Conservation (phyloP, 2,113 vertebrate species). For the Tangachromis dhanisi region DNA sequence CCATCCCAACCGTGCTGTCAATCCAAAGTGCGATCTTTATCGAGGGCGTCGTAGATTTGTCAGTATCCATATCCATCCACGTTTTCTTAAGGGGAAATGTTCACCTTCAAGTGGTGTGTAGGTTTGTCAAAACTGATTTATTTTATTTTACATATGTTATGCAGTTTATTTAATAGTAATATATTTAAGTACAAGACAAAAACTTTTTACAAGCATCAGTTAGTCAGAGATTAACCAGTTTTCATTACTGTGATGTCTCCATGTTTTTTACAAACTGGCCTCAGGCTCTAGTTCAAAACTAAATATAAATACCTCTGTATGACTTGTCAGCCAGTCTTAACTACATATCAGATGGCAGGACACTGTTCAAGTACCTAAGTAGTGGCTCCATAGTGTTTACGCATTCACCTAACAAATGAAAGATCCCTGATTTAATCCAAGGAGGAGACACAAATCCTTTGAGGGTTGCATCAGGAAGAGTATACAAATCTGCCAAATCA, state of each 20-base stretch:
- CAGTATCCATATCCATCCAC: background rate
- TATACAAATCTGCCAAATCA: background rate
- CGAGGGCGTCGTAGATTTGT: background rate
- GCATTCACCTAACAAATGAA: background rate
- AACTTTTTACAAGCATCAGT: background rate
- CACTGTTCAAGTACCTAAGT: background rate
- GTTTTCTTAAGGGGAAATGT: background rate
- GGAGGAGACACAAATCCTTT: background rate
- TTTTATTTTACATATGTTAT: background rate
- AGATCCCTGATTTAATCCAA: background rate
- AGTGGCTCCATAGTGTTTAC: background rate
- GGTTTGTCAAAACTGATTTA: background rate
- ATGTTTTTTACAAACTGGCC: background rate
- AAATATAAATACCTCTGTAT: background rate
- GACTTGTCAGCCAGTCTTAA: background rate
- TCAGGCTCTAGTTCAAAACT: background rate
- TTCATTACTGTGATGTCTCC: background rate
- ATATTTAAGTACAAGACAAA: background rate
- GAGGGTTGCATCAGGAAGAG: background rate
- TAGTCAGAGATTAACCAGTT: background rate
- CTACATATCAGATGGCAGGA: background rate
- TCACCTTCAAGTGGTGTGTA: background rate
- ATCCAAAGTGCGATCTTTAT: background rate
- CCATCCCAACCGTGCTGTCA: background rate
- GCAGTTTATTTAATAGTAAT: background rate